Base-by-base conservation (phyloP, 2,888 invertebrate genomes). In the Philereme vetulata region DNA sequence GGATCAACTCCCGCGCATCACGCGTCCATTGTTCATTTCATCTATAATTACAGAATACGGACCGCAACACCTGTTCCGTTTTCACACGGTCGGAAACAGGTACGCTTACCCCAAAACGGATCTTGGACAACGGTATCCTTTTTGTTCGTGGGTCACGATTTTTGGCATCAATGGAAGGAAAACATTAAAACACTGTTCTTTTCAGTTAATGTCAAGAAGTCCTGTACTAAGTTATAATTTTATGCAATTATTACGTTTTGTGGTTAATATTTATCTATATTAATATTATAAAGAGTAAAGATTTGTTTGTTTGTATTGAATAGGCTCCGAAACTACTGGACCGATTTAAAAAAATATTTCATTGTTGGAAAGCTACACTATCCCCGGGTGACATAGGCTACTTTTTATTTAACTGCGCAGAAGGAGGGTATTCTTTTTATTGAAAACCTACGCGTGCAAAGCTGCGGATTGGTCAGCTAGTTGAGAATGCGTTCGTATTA, bases 41-140 rank as follows among this genome's bases (percentile, higher is more conserved):
- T 78, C 81, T 80, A 82, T 88, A 89, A 89, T 90, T 90, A 88
- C 82, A 74, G 78, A 82, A 82, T 74, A 78, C 81, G 82, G 82
- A 74, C 81, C 78, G 72, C 83, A 77, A 81, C 91, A 90, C 91
- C 91, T 92, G 91, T 92, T 89, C 82, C 72, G 80, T 85, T 86
- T 91, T 92, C 92, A 91, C 92, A 92, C 92, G 90, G 77, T 82
- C 81, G 64, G 67, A 75, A 78, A 82, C 90, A 90, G 90, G 89
- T 88, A 88, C 79, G 74, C 72, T 74, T 75, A 76, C 71, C 77
- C 78, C 72, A 73, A 69, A 80, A 70, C 75, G 72, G 74, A 80
- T 80, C 75, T 79, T 77, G 82, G 82, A 84, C 86, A 81, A 75
- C 77, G 72, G 74, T 85, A 88, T 80, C 78, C 81, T 81, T 85